A percentile compares a stretch with the other conserved stretches of the same genome.
These are phyloP conservation scores for Centropus bengalensis DNA, from an alignment of 2,113 vertebrate genomes.

Conservation along the genomic window DNA sequence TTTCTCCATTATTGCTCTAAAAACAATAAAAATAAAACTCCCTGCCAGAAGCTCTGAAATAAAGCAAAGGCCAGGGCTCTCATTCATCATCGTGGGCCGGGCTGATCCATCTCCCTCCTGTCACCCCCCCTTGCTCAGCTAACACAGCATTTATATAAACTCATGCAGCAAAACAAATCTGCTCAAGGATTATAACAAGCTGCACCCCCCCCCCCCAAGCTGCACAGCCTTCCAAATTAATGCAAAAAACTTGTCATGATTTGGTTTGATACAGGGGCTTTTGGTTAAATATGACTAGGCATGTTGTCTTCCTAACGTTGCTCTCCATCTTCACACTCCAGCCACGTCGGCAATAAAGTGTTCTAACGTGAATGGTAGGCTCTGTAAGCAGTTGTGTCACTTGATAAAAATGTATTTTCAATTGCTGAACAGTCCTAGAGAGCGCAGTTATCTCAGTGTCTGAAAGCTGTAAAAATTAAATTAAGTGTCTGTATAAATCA, in stretches of 20 bases:
- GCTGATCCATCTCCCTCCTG: rapidly evolving
- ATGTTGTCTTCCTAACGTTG: rapidly evolving
- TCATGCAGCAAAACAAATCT: rapidly evolving
- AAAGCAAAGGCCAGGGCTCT: not conserved
- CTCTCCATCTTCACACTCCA: not conserved
- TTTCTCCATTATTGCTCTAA: not conserved
- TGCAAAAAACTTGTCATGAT: not conserved
- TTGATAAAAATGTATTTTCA: not conserved
- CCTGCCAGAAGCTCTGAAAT: not conserved
- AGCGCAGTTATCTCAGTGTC: not conserved
- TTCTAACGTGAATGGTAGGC: not conserved
- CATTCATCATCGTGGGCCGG: not conserved
- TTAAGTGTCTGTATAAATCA: not conserved
- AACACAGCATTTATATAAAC: not conserved
- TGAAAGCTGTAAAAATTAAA: not conserved
- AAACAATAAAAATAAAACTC: not conserved
- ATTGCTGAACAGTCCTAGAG: not conserved
- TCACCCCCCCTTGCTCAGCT: not conserved
- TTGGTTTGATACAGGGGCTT: not conserved
- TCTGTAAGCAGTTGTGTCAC: not conserved
- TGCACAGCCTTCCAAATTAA: rapidly evolving
- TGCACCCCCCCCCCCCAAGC: not conserved
- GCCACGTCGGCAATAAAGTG: not conserved
- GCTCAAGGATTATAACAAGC: not conserved
- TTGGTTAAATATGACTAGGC: not conserved